Evolutionary conservation across 2,888 invertebrate species (phyloP).

Genomic region (Polydrusus cervinus): DNA sequence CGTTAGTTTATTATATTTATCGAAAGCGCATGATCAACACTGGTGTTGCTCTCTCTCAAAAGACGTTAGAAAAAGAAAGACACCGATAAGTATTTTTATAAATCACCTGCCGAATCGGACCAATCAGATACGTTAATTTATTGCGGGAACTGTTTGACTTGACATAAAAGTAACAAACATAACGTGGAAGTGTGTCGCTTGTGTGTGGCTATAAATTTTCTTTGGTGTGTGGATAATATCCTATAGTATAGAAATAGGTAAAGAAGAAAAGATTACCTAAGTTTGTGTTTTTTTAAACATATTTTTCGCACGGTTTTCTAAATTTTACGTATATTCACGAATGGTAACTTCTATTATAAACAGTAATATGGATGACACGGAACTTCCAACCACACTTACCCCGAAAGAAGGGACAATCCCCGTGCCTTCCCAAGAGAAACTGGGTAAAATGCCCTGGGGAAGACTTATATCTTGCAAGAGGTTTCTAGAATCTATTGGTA

Average conservation of each 20-base stretch:
- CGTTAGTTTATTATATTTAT: background rate
- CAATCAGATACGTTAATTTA: background rate
- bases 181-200: too few species aligned
- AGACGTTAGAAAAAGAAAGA: background rate
- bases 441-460: constrained; percentile 16
- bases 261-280: background rate
- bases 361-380: background rate
- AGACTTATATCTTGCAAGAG: constrained; percentile 3
- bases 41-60: background rate
- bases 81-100: background rate
- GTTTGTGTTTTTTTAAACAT: background rate
- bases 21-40: background rate
- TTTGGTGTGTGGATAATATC: too few species aligned
- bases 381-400: constrained; percentile 7
- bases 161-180: too few species aligned
- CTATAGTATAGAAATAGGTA: too few species aligned
- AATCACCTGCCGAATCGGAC: constrained; percentile 1
- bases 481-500: constrained; percentile 33
- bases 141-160: constrained; percentile 16
- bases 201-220: background rate
- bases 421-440: background rate
- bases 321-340: background rate
- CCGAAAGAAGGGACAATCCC: background rate
- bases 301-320: background rate
- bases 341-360: background rate